Conservation (phyloP, 2,113 vertebrate genomes). For the Rhombomys opimus region DNA sequence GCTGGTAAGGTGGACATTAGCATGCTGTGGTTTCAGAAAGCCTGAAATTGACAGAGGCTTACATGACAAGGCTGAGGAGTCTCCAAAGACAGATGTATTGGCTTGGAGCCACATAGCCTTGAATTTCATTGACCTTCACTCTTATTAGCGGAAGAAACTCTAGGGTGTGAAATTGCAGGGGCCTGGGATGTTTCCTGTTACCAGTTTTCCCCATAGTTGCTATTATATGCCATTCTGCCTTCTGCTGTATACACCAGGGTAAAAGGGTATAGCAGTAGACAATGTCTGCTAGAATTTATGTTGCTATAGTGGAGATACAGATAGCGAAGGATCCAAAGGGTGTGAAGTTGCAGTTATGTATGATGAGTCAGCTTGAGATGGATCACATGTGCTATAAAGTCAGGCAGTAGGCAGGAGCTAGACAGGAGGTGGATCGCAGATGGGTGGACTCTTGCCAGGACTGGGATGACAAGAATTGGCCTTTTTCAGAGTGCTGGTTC, state of each 20-base stretch:
- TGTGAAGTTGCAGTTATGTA: neutral
- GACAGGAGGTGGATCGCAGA: neutral
- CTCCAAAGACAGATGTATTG: constrained; percentile 21
- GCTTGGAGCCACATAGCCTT: constrained; percentile 40
- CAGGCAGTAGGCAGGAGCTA: too few relatives aligned
- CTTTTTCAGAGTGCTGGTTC: neutral
- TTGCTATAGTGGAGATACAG: neutral
- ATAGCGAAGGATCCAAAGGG: neutral
- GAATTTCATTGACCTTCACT: constrained; percentile 49
- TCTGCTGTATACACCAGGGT: neutral
- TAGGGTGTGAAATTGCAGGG: constrained; percentile 41
- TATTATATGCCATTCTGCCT: neutral
- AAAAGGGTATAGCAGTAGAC: neutral
- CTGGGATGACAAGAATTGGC: neutral
- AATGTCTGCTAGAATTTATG: neutral
- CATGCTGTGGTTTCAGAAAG: neutral
- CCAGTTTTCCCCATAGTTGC: neutral
- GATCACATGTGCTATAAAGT: neutral
- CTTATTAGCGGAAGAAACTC: neutral
- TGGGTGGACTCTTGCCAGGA: neutral
- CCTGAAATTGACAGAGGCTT: neutral
- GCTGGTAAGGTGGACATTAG: neutral
- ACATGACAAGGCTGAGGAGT: neutral
- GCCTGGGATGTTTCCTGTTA: neutral
- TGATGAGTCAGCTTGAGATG: neutral